Evolutionary conservation across 2,888 invertebrate genomes (phyloP).

Genomic region (Amphipoea lucens): DNA sequence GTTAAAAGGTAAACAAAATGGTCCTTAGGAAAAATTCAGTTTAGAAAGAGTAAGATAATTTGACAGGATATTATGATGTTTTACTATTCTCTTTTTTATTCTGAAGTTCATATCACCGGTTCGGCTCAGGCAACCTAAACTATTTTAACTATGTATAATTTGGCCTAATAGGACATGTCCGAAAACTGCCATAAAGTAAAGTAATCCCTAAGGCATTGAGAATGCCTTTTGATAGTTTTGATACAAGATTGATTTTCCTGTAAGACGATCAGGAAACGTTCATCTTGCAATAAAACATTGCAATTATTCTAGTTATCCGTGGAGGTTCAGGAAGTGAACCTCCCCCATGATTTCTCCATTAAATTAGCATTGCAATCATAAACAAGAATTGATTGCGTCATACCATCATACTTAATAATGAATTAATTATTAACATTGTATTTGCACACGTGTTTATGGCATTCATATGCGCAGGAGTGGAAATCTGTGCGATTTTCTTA

Average conservation of each 20-base stretch:
- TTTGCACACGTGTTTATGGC: slow-evolving; percentile 42
- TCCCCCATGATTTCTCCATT: slow-evolving; percentile 14
- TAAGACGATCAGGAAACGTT: slow-evolving; percentile 9
- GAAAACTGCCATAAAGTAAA: background rate
- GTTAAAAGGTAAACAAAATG: background rate
- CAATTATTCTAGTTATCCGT: background rate
- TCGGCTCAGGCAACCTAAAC: background rate
- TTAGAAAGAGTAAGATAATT: background rate
- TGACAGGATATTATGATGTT: background rate
- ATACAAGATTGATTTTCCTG: background rate
- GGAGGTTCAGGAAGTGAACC: slow-evolving; percentile 14
- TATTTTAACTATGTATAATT: background rate
- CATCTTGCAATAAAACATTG: slow-evolving; percentile 17
- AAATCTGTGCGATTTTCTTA: slow-evolving; percentile 44
- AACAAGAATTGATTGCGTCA: slow-evolving; percentile 39
- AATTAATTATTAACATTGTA: slow-evolving; percentile 31
- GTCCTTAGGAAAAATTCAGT: background rate
- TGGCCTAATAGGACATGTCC: background rate
- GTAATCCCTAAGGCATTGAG: background rate
- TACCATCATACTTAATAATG: slow-evolving; percentile 22
- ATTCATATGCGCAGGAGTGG: slow-evolving; percentile 50
- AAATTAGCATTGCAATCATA: slow-evolving; percentile 23
- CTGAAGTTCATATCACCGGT: background rate
- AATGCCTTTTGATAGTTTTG: background rate
- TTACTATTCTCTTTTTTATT: too few species aligned